phyloP scores from a whole-genome alignment of 2,797 vertebrate genomes.

The Oreonectes daqikongensis region DNA sequence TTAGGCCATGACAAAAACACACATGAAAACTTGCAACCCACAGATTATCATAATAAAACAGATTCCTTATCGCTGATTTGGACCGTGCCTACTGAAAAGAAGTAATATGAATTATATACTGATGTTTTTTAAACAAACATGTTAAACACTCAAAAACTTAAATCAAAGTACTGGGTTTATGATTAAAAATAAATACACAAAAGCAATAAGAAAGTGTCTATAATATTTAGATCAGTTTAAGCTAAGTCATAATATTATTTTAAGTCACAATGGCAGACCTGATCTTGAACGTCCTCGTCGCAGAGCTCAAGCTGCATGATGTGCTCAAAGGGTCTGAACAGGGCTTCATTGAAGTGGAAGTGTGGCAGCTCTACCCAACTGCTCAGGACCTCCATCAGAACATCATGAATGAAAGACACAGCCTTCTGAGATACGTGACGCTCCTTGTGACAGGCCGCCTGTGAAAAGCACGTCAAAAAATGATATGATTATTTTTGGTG shows the following conservation, averaged over 20 bases:
- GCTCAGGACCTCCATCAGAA: conserved; percentile 90
- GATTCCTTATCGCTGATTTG: too few species aligned
- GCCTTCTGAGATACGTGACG: conserved; percentile 95
- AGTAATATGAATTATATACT: too few species aligned
- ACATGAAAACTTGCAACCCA: not conserved
- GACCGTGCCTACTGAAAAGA: too few species aligned
- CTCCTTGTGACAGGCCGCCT: conserved; percentile 97
- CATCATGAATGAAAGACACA: conserved; percentile 95
- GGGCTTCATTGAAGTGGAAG: conserved; percentile 93
- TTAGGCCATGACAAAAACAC: not conserved
- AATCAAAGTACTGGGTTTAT: too few species aligned
- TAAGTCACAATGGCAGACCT: conserved; percentile 72
- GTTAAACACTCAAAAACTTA: too few species aligned
- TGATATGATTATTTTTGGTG: too few species aligned
- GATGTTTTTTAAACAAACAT: too few species aligned
- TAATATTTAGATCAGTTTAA: not conserved
- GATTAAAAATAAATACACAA: too few species aligned
- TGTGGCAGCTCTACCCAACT: conserved; percentile 91
- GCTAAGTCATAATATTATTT: not conserved
- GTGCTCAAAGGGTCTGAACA: conserved; percentile 94
- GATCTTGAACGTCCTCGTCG: conserved; percentile 96
- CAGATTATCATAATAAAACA: too few species aligned
- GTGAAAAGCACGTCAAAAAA: not conserved
- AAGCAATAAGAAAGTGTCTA: too few species aligned
- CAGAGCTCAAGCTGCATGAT: conserved; percentile 98